Evolutionary conservation across 64 coral and sea anemone species (phyloP), one percentile per base, ranked within the genome.

Genomic region (Anthopleura sola): DNA sequence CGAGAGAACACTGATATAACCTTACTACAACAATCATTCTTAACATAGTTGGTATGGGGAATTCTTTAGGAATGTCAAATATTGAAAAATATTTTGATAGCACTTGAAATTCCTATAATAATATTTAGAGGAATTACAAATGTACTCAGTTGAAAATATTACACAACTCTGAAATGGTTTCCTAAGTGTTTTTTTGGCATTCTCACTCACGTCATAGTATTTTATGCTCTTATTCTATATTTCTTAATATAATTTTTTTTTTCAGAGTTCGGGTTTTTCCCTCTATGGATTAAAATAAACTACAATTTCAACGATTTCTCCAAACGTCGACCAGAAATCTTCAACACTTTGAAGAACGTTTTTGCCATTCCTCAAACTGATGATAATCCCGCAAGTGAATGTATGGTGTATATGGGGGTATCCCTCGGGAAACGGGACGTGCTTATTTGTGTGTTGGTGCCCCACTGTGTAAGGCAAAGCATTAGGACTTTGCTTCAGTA

Each of bases 231-330:
- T 3, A 2, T 40, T 40, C 2, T 40, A 40, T 40, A 40, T 40
- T 3, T 2, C 7, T 44, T 44, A 3, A 44, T 44, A 9, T 66
- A 23, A 14, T 37, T 21, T 77, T 79, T 48, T 79, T 23, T 79
- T 79, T 20, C 53, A 95, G 94, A 92, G 75, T 92, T 79, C 55
- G 94, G 94, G 13, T 95, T 91, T 58, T 95, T 92, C 36, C 94
- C 90, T 12, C 68, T 95, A 3, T 95, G 94, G 94, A 68, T 95
- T 32, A 92, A 85, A 78, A 84, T 95, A 36, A 92, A 64, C 16
- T 87, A 82, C 19, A 86, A 51, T 18, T 95, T 95, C 89, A 76
- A 69, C 46, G 83, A 92, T 55, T 95, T 95, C 47, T 82, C 79
- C 23, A 85, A 88, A 18, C 86, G 77, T 82, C 90, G 69, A 20